Conservation (phyloP, 2,113 vertebrate genomes). For the Lipophrys pholis region DNA sequence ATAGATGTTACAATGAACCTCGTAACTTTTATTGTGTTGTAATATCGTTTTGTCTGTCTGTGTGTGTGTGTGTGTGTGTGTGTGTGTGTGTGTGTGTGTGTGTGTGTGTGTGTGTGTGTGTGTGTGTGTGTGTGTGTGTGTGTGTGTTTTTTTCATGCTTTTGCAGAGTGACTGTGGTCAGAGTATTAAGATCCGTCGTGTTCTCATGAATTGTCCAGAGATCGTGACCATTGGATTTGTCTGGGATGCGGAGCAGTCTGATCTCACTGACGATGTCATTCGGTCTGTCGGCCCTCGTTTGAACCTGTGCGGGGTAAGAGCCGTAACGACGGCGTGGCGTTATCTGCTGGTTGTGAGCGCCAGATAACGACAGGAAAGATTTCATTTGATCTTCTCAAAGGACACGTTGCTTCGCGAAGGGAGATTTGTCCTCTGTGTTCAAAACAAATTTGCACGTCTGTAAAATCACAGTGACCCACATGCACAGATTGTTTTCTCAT, state of each 20-base stretch:
- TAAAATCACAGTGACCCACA: background rate
- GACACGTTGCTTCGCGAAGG: too few species aligned
- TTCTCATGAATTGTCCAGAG: conserved; percentile 98
- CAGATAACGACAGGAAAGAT: background rate
- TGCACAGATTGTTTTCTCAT: conserved; percentile 8
- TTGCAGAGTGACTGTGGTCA: conserved; percentile 96
- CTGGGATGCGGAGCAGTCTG: conserved; percentile 98
- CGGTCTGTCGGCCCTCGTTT: conserved; percentile 90
- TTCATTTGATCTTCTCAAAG: background rate
- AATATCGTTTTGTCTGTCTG: too few species aligned
- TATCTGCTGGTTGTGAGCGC: background rate
- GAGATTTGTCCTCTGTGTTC: too few species aligned
- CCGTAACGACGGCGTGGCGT: background rate
- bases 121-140: too few species aligned
- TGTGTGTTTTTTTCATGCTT: background rate
- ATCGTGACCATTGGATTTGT: conserved; percentile 97
- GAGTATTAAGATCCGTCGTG: conserved; percentile 95
- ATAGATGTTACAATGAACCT: too few species aligned
- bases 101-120: too few species aligned
- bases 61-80: too few species aligned
- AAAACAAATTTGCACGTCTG: too few species aligned
- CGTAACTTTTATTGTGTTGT: too few species aligned
- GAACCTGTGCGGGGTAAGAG: conserved; percentile 91
- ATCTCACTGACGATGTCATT: conserved; percentile 95
- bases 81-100: too few species aligned